These are phyloP conservation scores for Synanthedon formicaeformis DNA, from an alignment of 2,888 invertebrate genomes.

Conservation along the genomic window DNA sequence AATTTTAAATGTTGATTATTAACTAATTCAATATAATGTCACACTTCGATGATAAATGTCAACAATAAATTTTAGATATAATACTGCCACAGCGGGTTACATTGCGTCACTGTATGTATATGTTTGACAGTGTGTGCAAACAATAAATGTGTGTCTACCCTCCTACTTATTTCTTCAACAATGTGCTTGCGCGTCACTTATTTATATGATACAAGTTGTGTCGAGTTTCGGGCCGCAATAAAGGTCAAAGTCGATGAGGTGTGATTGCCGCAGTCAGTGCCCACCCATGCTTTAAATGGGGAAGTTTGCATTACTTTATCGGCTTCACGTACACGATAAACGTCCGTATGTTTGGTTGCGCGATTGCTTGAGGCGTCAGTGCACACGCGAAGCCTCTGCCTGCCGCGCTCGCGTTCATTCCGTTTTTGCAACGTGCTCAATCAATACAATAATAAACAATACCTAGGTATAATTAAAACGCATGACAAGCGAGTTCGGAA, in stretches of 20 bases:
- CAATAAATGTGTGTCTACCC: constrained; percentile 15
- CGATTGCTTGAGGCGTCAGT: constrained; percentile 1
- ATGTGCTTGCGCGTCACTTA: no score
- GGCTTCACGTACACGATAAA: constrained; percentile 46
- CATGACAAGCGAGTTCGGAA: constrained; percentile 20
- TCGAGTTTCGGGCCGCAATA: constrained; percentile 30
- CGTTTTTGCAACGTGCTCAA: constrained; percentile 16
- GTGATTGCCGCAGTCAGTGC: constrained; percentile 24
- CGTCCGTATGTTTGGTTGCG: constrained; percentile 17
- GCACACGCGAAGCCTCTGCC: constrained; percentile 1
- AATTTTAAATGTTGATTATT: no score
- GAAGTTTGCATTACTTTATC: constrained; percentile 49
- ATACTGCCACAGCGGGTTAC: constrained; percentile 21
- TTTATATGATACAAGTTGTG: no score
- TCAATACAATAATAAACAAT: constrained; percentile 14
- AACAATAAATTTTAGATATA: no score
- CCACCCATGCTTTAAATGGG: constrained; percentile 24
- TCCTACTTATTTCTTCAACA: constrained; percentile 25
- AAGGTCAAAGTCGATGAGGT: constrained; percentile 24
- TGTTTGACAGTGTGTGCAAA: constrained; percentile 23
- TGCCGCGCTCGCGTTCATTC: constrained; percentile 1
- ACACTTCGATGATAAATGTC: no score
- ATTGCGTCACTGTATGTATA: constrained; percentile 19
- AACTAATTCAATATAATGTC: no score
- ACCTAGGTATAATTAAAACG: constrained; percentile 41